A percentile compares a stretch with the other conserved stretches of the same genome.
Evolutionary conservation across 2,797 vertebrate species (phyloP).

Genomic region (Premnoplex brunnescens): DNA sequence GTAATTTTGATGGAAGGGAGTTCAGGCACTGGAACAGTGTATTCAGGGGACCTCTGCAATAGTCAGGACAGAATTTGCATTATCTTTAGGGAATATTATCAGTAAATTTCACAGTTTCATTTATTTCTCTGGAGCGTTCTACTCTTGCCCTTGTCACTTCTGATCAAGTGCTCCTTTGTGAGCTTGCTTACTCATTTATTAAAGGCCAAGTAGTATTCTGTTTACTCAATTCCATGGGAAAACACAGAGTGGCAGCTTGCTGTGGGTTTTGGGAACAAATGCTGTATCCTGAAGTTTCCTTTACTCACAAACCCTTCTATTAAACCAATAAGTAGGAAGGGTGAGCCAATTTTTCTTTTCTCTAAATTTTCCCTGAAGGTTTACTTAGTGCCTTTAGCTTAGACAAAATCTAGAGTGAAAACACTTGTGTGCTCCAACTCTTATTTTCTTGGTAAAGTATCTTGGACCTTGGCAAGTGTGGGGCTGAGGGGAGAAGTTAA

Average conservation of each 20-base stretch:
- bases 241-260: constrained; percentile 11
- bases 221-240: constrained; percentile 14
- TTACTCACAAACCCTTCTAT: background rate
- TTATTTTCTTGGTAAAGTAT: constrained; percentile 33
- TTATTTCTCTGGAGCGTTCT: background rate
- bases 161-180: background rate
- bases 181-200: constrained; percentile 26
- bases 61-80: background rate
- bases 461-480: constrained; percentile 22
- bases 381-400: constrained; percentile 12
- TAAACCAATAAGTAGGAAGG: background rate
- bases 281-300: background rate
- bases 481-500: constrained; percentile 25
- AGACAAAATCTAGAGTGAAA: constrained; percentile 28
- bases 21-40: background rate
- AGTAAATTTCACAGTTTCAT: constrained; percentile 1
- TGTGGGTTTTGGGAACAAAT: constrained; percentile 6
- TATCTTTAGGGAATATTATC: background rate
- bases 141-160: constrained; percentile 20
- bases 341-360: background rate
- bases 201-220: constrained; percentile 8
- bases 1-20: background rate
- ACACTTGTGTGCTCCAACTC: background rate
- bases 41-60: background rate
- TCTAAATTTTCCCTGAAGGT: constrained; percentile 9